Evolutionary conservation across 1,140 invertebrate species (phyloP), one percentile per base, ranked within the genome.

Genomic region (Brachystomella parvula): DNA sequence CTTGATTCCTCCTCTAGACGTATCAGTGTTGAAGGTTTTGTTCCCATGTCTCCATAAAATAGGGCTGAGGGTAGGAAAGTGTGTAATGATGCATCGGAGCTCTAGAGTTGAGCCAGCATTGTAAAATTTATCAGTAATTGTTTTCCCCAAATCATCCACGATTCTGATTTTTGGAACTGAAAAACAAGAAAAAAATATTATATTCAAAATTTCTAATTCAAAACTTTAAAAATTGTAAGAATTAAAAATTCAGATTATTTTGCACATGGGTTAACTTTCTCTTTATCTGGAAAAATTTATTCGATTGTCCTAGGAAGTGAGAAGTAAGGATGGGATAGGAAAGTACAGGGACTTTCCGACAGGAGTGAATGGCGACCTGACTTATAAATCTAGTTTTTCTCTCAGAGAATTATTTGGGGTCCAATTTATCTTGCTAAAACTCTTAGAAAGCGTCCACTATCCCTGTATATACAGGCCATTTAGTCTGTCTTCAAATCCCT

Each of bases 91-190:
- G 76, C 89, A 92, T 71, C 89, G 86, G 64, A 92, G 81, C 76
- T 91, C 89, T 75, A 92, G 90, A 68, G 89, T 91, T 73, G 87
- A 89, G 53, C 89, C 89, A 66, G 88, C 87, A 78, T 91, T 89
- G 82, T 90, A 91, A 78, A 89, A 89, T 79, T 90, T 90, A 78
- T 90, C 88, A 66, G 85, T 84, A 2, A 88, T 85, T n/a, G 85
- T 83, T 31, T 83, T 82, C 29, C 86, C 88, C 69, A 89, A 82
- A 72, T 90, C 89, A 74, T 90, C 89, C 26, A 89, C 83, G 73
- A 91, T 90, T 77, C 89, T 87, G 69, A 90, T 86, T 76, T 86
- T 87, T 74, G 89, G 89, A 73, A 90, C 89, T 92, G 83, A 44
- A 79, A 79, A 63, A 76, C 9, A 75, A 70, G 68, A 61, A 65